Conservation (phyloP, 2,888 invertebrate species). For the Hofmannophila pseudospretella region DNA sequence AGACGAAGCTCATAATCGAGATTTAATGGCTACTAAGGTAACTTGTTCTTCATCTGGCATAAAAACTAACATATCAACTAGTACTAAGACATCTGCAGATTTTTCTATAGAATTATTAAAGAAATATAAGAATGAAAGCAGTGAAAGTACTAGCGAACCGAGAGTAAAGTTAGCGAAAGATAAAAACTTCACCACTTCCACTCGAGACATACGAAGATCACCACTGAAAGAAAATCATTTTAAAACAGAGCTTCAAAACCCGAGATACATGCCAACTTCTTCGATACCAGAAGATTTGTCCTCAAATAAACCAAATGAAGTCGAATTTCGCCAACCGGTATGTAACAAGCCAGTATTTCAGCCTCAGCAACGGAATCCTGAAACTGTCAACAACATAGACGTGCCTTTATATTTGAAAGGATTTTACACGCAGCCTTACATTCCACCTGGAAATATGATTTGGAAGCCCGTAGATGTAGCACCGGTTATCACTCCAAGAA, state of each 20-base stretch:
- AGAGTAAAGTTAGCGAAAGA: not conserved
- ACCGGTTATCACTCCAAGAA: constrained; percentile 27
- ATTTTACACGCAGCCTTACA: constrained; percentile 31
- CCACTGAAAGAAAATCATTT: not conserved
- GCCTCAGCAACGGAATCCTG: not conserved
- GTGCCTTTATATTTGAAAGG: constrained; percentile 28
- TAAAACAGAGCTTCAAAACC: not conserved
- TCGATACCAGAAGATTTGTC: constrained; percentile 1
- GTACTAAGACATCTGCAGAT: constrained; percentile 12
- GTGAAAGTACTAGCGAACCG: not conserved
- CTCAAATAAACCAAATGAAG: not conserved
- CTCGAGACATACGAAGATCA: not conserved
- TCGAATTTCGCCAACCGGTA: not conserved
- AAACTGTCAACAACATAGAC: constrained; percentile 11
- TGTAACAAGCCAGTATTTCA: not conserved
- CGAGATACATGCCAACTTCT: not conserved
- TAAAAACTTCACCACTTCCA: not conserved
- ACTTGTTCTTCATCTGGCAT: not conserved
- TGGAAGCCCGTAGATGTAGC: constrained; percentile 44
- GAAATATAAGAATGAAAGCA: constrained; percentile 15
- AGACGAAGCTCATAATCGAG: not conserved
- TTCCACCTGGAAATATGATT: constrained; percentile 33
- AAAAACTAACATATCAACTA: not conserved
- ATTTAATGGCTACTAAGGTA: not conserved
- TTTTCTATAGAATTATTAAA: constrained; percentile 19